Conservation (phyloP, 2,888 invertebrate genomes). For the Scaptomyza caliginosa region DNA sequence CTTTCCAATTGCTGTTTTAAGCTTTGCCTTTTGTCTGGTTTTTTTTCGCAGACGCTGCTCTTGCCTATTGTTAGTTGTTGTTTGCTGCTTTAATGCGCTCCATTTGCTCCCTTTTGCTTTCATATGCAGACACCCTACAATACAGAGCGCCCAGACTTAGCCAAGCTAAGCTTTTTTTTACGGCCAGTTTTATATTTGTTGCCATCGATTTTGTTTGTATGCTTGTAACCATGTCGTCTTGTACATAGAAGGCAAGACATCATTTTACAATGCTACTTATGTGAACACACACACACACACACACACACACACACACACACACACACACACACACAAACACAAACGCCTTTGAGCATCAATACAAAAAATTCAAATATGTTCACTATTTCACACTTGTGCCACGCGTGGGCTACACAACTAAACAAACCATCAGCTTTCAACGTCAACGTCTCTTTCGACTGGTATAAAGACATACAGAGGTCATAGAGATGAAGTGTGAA, state of each 20-base stretch:
- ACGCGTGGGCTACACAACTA: slow-evolving; percentile 51
- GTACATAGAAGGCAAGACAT: slow-evolving; percentile 78
- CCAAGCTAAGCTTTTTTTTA: slow-evolving; percentile 51
- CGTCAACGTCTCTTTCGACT: slow-evolving; percentile 48
- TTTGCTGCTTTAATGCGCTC: slow-evolving; percentile 45
- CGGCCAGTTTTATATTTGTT: slow-evolving; percentile 40
- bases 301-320: slow-evolving; percentile 6
- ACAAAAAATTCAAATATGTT: slow-evolving; percentile 69
- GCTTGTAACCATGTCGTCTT: slow-evolving; percentile 37
- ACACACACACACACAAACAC: slow-evolving; percentile 5
- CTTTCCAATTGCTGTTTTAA: slow-evolving; percentile 72
- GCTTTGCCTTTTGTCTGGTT: slow-evolving; percentile 42
- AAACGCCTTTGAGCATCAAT: slow-evolving; percentile 55
- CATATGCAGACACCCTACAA: slow-evolving; percentile 13
- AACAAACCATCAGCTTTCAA: slow-evolving; percentile 12
- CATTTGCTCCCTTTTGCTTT: slow-evolving; percentile 35
- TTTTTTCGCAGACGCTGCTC: slow-evolving; percentile 40
- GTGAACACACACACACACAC: slow-evolving; percentile 25
- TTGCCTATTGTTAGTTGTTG: slow-evolving; percentile 8
- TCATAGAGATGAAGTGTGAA: slow-evolving; percentile 11
- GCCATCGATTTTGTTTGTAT: slow-evolving; percentile 72
- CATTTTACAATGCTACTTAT: slow-evolving; percentile 76
- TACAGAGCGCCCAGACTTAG: slow-evolving; percentile 22
- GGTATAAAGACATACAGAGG: slow-evolving; percentile 19
- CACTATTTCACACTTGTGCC: slow-evolving; percentile 67